Evolutionary conservation across 2,797 vertebrate species (phyloP).

Genomic region (Rhinichthys osculus): DNA sequence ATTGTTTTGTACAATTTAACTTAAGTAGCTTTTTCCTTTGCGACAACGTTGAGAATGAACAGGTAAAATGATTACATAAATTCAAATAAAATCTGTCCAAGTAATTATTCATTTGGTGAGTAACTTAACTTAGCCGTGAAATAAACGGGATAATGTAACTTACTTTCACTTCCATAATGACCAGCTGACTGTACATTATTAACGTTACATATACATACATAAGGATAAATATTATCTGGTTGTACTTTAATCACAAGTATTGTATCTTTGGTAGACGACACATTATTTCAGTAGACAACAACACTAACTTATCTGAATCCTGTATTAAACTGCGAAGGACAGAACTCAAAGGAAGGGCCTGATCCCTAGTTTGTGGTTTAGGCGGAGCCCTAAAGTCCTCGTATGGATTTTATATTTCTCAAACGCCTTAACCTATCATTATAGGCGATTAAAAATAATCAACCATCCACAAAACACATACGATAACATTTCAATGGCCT

Average conservation of each 20-base stretch:
- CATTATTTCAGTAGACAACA: too few relatives aligned
- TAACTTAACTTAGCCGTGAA: background rate
- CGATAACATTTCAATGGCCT: background rate
- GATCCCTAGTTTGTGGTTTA: constrained; percentile 31
- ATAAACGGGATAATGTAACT: background rate
- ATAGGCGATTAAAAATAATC: background rate
- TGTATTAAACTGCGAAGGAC: background rate
- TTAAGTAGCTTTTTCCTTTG: background rate
- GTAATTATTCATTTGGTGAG: background rate
- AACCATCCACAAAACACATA: too few relatives aligned
- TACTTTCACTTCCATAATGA: background rate
- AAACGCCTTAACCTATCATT: too few relatives aligned
- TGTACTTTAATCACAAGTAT: background rate
- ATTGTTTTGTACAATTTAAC: background rate
- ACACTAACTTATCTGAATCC: background rate
- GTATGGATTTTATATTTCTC: background rate
- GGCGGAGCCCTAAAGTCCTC: constrained; percentile 22
- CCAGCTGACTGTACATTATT: background rate
- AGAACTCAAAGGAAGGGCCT: constrained; percentile 22
- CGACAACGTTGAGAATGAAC: background rate
- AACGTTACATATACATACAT: background rate
- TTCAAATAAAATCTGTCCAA: background rate
- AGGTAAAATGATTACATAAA: background rate
- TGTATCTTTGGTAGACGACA: background rate
- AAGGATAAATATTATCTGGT: background rate